These are phyloP conservation scores for Ceyx margarethae DNA, from an alignment of 2,113 vertebrate species.

Conservation along the genomic window DNA sequence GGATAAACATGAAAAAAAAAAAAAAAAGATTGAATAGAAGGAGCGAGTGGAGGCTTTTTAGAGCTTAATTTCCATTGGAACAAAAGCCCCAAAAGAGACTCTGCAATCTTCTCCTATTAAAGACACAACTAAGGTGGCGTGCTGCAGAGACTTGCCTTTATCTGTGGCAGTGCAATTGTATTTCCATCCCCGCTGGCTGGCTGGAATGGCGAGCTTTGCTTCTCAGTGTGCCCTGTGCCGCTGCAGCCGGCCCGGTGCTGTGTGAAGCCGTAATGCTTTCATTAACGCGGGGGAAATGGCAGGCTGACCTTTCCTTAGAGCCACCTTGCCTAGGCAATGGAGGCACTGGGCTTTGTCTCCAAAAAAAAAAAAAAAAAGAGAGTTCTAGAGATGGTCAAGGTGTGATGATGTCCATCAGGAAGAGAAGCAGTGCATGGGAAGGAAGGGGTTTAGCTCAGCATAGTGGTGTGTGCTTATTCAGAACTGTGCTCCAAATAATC, in stretches of 20 bases:
- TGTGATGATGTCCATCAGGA: neutral
- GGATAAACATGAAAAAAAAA: neutral
- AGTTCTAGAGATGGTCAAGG: neutral
- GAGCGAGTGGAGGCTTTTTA: neutral
- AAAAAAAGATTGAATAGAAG: neutral
- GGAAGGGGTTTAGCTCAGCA: neutral
- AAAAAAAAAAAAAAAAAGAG: neutral
- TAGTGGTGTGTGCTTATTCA: rapidly evolving
- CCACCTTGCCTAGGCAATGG: neutral
- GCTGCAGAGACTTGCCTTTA: conserved; percentile 22
- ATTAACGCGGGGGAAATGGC: neutral
- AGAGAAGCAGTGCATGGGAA: neutral
- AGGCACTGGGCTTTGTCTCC: neutral
- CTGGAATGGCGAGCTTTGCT: neutral
- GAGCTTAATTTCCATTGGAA: conserved; percentile 8
- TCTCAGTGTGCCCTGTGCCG: neutral
- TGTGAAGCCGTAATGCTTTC: neutral
- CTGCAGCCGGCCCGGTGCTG: neutral
- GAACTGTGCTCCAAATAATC: rapidly evolving
- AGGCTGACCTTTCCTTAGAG: conserved; percentile 34
- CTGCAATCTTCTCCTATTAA: neutral
- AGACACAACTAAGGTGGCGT: neutral
- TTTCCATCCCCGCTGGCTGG: neutral
- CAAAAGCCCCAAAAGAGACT: conserved; percentile 31
- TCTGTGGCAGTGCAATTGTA: neutral